Conservation (phyloP, 2,797 vertebrate species). For the Poeciliopsis paucimaculata region DNA sequence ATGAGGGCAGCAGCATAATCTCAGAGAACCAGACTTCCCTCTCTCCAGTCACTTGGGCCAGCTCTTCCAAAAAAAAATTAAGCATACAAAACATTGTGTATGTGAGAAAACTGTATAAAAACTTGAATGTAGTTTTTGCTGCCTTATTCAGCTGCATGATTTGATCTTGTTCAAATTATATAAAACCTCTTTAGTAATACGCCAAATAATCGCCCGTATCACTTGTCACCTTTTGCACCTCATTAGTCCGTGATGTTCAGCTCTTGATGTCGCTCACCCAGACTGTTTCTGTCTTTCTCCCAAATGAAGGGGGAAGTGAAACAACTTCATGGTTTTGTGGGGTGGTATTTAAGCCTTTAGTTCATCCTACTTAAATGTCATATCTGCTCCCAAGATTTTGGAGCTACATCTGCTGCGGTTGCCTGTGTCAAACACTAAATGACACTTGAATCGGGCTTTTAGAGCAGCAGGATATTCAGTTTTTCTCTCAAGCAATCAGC, state of each 20-base stretch:
- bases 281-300: constrained; percentile 25
- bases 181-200: background rate
- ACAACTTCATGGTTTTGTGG: constrained; percentile 27
- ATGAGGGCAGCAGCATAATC: too few relatives aligned
- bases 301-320: constrained; percentile 26
- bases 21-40: background rate
- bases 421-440: constrained; percentile 67
- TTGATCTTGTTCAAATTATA: background rate
- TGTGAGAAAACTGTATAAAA: background rate
- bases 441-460: constrained; percentile 62
- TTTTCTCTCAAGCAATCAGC: constrained; percentile 45
- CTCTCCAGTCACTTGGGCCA: background rate
- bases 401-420: constrained; percentile 26
- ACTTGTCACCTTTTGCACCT: constrained; percentile 38
- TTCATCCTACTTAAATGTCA: constrained; percentile 58
- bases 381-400: constrained; percentile 48
- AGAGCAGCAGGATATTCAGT: constrained; percentile 45
- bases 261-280: constrained; percentile 34
- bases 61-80: background rate
- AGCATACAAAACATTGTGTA: background rate
- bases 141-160: background rate
- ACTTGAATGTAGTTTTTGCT: background rate
- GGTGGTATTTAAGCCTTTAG: constrained; percentile 27
- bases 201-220: background rate
- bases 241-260: constrained; percentile 31